Evolutionary conservation across 2,888 invertebrate species (phyloP).

Genomic region (Ashinkailepas kermadecensis): DNA sequence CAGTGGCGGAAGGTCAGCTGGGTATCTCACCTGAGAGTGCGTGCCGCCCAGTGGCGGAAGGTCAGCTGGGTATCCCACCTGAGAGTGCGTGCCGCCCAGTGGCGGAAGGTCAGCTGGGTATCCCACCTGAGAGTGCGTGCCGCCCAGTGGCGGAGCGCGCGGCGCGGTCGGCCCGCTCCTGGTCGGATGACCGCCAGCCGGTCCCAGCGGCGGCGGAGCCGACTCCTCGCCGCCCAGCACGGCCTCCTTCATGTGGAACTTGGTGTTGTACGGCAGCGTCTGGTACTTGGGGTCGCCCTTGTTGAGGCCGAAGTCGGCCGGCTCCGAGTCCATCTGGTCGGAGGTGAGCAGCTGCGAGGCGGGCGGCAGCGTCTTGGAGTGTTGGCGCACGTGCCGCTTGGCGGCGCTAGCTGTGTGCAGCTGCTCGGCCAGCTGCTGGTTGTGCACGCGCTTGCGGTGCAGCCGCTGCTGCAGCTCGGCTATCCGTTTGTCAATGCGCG

Average conservation of each 20-base stretch:
- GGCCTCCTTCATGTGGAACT: constrained; percentile 47
- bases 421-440: constrained; percentile 62
- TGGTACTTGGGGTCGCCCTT: constrained; percentile 87
- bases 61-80: too few relatives aligned
- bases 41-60: too few relatives aligned
- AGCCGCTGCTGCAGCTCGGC: constrained; percentile 86
- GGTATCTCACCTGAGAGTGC: too few relatives aligned
- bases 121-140: constrained; percentile 6
- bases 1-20: too few relatives aligned
- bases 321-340: constrained; percentile 23
- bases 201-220: not conserved
- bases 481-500: constrained; percentile 84
- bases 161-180: not conserved
- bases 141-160: constrained; percentile 16
- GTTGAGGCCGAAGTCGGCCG: constrained; percentile 56
- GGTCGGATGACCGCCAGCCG: not conserved
- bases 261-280: constrained; percentile 81
- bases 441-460: constrained; percentile 77
- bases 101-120: too few relatives aligned
- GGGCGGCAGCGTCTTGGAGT: constrained; percentile 41
- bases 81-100: too few relatives aligned
- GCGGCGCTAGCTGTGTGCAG: constrained; percentile 40
- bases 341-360: constrained; percentile 29
- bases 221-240: not conserved
- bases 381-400: constrained; percentile 35